Evolutionary conservation across 2,797 vertebrate species (phyloP), one percentile per base, ranked within the genome.

Genomic region (Sarcoramphus papa): DNA sequence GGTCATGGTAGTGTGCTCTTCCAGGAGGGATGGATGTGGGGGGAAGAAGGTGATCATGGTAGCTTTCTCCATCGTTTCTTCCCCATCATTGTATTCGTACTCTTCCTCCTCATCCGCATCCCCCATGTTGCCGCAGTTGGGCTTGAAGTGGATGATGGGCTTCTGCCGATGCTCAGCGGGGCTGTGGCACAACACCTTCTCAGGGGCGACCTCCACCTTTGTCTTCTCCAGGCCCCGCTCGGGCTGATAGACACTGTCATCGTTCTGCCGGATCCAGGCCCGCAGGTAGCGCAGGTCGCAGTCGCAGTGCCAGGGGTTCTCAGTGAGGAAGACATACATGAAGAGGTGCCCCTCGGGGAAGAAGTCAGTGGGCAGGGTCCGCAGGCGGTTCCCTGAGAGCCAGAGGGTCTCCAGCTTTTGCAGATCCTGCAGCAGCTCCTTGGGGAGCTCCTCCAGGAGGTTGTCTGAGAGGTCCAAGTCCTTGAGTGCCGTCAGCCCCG

Each of bases 391-490:
- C 40, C 98, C 98, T 2, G 98, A 98, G 93, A 99, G 97, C 59
- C 95, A 95, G 93, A 99, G 97, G 64, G 98, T 99, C 87, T 99
- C 98, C 90, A 98, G 96, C 7, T 97, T 82, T 3, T 98, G 54
- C 16, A 98, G 98, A 40, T 99, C 98, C 68, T 98, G 95, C 5
- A 98, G 99, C 82, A 99, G 98, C 37, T 89, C 98, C 25, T 89
- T 96, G 93, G 99, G 95, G 47, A 99, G 98, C 93, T 98, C 98
- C 97, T 99, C 98, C 87, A 99, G 97, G 93, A 97, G 94, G 85
- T 99, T 99, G 96, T 99, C 98, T 0, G 99, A 99, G 48, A 99
- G 98, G 93, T 99, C 99, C 97, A 99, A 98, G 56, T 98, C 98
- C 78, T 98, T 98, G 90, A 98, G 98, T 48, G 1, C 59, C 6